phyloP scores from a whole-genome alignment of 2,113 vertebrate species.

The Eudyptes chrysolophus region DNA sequence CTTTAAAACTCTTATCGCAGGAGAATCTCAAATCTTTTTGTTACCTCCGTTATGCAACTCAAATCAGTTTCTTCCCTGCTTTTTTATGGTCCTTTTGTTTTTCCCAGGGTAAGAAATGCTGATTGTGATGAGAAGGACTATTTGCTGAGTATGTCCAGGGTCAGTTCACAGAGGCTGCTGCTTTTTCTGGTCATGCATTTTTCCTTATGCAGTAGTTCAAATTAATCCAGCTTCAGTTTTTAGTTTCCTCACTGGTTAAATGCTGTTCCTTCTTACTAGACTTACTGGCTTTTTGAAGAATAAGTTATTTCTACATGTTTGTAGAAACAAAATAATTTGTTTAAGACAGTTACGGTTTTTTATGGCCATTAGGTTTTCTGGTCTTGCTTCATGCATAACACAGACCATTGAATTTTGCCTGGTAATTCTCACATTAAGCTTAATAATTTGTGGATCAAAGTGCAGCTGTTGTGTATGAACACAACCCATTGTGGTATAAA shows the following conservation, averaged over 20 bases:
- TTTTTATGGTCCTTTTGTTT: background rate
- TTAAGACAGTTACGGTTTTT: background rate
- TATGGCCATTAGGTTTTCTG: background rate
- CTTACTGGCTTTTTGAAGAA: background rate
- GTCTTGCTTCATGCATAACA: background rate
- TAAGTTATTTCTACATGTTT: background rate
- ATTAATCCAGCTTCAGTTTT: background rate
- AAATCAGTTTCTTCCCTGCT: background rate
- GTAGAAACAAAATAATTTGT: background rate
- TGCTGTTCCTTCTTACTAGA: background rate
- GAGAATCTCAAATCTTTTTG: background rate
- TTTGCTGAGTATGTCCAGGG: background rate
- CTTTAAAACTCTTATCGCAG: background rate
- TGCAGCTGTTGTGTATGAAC: constrained; percentile 26
- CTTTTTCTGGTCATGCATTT: background rate
- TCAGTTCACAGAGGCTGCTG: background rate
- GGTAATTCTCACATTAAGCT: constrained; percentile 1
- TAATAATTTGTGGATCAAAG: constrained; percentile 2
- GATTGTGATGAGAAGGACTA: background rate
- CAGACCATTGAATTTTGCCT: background rate
- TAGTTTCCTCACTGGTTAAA: background rate
- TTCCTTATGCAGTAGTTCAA: background rate
- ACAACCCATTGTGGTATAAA: background rate
- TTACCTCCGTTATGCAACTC: background rate
- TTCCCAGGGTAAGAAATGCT: background rate